phyloP scores from a whole-genome alignment of 2,113 vertebrate genomes.

The Cariama cristata region DNA sequence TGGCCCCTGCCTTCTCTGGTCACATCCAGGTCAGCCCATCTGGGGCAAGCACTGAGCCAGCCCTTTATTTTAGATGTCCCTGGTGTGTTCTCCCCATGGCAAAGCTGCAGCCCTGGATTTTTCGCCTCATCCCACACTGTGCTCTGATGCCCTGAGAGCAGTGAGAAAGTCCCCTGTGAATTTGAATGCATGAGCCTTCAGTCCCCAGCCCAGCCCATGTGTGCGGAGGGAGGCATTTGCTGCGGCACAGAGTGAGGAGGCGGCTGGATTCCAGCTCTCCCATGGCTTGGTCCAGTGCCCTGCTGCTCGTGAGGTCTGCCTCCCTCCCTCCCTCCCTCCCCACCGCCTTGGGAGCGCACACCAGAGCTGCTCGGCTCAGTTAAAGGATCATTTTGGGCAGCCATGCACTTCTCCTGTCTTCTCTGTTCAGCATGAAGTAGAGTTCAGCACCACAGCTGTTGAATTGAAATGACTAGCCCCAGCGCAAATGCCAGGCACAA shows the following conservation, averaged over 20 bases:
- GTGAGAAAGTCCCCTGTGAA: neutral
- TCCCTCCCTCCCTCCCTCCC: neutral
- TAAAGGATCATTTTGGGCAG: neutral
- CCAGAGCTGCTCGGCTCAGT: neutral
- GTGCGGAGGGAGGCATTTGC: neutral
- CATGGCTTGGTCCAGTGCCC: accelerated
- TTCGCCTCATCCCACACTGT: accelerated
- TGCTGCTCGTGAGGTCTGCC: neutral
- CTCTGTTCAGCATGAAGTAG: neutral
- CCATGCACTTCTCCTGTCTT: accelerated
- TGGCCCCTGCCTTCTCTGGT: neutral
- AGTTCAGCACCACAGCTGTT: neutral
- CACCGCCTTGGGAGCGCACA: accelerated
- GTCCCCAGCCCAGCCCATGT: neutral
- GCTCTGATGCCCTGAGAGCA: neutral
- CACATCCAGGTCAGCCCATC: neutral
- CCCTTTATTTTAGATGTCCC: neutral
- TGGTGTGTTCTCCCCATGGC: accelerated
- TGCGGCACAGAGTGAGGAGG: accelerated
- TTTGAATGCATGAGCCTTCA: accelerated
- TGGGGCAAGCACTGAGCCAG: accelerated
- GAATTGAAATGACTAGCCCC: neutral
- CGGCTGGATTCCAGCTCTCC: neutral
- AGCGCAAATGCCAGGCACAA: neutral
- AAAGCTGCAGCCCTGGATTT: neutral